These are phyloP conservation scores for Carposina sasakii DNA, from an alignment of 1,140 invertebrate species.

Conservation along the genomic window DNA sequence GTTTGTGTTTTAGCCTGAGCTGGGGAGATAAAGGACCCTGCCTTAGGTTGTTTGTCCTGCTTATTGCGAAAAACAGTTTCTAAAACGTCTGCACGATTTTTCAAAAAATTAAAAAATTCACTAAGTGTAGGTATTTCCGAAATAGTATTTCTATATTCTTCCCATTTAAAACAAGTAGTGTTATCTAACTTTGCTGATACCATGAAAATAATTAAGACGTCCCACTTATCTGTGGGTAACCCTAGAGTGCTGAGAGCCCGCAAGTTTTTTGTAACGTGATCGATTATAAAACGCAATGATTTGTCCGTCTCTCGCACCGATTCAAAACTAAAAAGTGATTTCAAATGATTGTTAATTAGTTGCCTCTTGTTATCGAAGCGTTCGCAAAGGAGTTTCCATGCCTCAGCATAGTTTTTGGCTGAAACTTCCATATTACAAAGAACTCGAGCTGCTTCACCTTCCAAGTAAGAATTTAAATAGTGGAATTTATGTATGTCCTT, in stretches of 20 bases:
- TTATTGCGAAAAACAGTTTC: slow-evolving; percentile 1
- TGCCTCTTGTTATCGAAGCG: slow-evolving; percentile 36
- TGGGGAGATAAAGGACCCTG: neutral
- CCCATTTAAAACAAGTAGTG: neutral
- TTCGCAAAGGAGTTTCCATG: slow-evolving; percentile 36
- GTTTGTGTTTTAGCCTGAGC: neutral
- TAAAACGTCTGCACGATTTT: neutral
- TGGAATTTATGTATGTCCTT: slow-evolving; percentile 35
- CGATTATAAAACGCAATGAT: slow-evolving; percentile 1
- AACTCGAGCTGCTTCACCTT: slow-evolving; percentile 26
- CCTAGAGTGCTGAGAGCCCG: neutral
- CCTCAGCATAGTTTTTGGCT: slow-evolving; percentile 35
- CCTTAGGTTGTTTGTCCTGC: neutral
- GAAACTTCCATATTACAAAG: slow-evolving; percentile 29
- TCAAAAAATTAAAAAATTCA: neutral
- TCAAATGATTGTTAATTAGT: slow-evolving; percentile 18
- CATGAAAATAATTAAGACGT: neutral
- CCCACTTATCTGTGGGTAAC: neutral
- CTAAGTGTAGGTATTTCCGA: neutral
- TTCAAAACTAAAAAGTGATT: slow-evolving; percentile 2
- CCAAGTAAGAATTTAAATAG: slow-evolving; percentile 35
- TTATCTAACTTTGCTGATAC: neutral
- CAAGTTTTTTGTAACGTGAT: neutral
- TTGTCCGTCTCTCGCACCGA: neutral
- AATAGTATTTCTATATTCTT: neutral